Evolutionary conservation across 2,113 vertebrate genomes (phyloP), one percentile per base, ranked within the genome.

Genomic region (Scomber japonicus): DNA sequence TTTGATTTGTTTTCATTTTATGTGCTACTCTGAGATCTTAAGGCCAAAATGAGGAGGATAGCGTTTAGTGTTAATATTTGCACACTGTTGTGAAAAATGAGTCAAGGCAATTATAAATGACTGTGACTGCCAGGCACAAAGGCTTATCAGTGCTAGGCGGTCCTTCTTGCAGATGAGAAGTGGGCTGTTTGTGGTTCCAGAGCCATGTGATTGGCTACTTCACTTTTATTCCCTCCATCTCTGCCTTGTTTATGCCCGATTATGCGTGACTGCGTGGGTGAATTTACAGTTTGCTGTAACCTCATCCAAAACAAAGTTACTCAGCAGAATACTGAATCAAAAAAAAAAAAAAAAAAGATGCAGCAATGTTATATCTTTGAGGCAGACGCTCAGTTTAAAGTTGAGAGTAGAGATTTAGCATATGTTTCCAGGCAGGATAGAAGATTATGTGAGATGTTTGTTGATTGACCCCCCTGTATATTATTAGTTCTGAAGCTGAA

Each of bases 271-370:
- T 86, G 82, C 14, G 84, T 86, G 84, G 83, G 78, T 5, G 45
- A 69, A 63, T 80, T 89, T 86, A 81, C 71, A 75, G 71, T 84
- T 84, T 56, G 68, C 71, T 60, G 63, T 68, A 86, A 76, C 73
- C 89, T 75, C 10, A 11, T 78, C 30, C 67, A 46, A 88, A 87
- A 78, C 70, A 70, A 84, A 78, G 73, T 89, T 89, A 80, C 84
- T 89, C 80, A 81, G 82, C 81, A 88, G 69, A 88, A 81, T 78
- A 55, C 30, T 63, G 59, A 82, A 81, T 77, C 60, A 77, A 16
- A n/a, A 40, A 27, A 27, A 27, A 2, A 27, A 27, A 27, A 27
- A 27, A 19, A 79, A 50, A 16, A 5, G 55, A 75, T 24, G 60
- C 61, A 72, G 71, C 57, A 63, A 66, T 54, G 40, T 56, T 40